These are phyloP conservation scores for Dermatophagoides farinae DNA, from an alignment of 1,140 invertebrate genomes.

Conservation along the genomic window DNA sequence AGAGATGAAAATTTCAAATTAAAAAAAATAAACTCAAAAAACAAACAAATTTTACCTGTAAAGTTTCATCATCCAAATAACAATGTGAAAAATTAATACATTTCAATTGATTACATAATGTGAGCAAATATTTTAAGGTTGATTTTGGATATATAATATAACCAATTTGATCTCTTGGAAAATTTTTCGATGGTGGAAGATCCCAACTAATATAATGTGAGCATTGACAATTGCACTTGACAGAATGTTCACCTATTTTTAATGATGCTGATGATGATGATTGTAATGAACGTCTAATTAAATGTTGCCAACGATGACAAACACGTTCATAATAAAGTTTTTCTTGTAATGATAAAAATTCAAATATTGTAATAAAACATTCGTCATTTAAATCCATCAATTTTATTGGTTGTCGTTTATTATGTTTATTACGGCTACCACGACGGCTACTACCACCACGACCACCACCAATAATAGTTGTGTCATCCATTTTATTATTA, in stretches of 20 bases:
- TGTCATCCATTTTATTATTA: neutral
- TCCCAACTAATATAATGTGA: neutral
- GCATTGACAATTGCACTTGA: constrained; percentile 11
- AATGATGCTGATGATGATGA: neutral
- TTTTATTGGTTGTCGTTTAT: neutral
- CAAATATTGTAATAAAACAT: neutral
- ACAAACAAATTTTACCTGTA: neutral
- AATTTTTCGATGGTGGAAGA: neutral
- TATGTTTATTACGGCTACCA: neutral
- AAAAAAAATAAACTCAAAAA: neutral
- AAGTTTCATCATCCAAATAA: constrained; percentile 4
- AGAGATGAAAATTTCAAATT: neutral
- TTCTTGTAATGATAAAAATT: neutral
- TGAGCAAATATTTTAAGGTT: neutral
- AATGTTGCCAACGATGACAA: constrained; percentile 3
- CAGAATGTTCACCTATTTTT: constrained; percentile 10
- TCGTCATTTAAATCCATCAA: constrained; percentile 5
- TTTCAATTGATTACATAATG: neutral
- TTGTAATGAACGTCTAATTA: neutral
- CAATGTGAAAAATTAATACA: constrained; percentile 11
- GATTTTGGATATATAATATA: constrained; percentile 7
- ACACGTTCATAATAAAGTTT: neutral
- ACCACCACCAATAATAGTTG: neutral
- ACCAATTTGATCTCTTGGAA: neutral
- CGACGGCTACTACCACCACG: neutral